phyloP scores from a whole-genome alignment of 1,140 invertebrate genomes.

The Cherax destructor region DNA sequence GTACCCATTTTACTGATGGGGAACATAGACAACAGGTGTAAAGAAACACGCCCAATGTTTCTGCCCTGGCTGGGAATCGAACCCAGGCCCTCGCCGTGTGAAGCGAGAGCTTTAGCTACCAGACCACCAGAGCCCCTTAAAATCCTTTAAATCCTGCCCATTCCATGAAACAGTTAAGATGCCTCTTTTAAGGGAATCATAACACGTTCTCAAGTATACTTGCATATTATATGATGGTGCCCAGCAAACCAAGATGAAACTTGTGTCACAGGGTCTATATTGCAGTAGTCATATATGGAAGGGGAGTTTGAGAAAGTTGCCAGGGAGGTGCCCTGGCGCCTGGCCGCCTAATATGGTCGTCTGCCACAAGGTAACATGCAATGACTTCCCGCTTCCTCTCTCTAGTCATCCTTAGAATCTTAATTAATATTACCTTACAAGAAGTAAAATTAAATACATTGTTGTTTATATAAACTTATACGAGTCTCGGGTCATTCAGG shows the following conservation, averaged over 20 bases:
- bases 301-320: slow-evolving; percentile 31
- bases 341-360: neutral
- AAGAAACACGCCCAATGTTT: too few species aligned
- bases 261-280: neutral
- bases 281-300: slow-evolving; percentile 15
- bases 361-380: neutral
- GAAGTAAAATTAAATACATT: neutral
- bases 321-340: slow-evolving; percentile 8
- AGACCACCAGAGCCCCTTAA: too few species aligned
- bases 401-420: neutral
- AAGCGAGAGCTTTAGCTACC: too few species aligned
- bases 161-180: too few species aligned
- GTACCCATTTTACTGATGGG: too few species aligned
- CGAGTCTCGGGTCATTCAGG: too few species aligned
- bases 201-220: neutral
- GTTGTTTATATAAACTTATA: neutral
- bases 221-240: neutral
- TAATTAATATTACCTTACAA: neutral
- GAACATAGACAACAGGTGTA: too few species aligned
- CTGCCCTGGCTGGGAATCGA: too few species aligned
- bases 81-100: too few species aligned
- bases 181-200: too few species aligned
- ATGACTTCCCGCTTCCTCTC: too few species aligned
- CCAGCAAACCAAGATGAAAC: neutral
- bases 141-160: too few species aligned